Evolutionary conservation across 2,797 vertebrate species (phyloP).

Genomic region (Novumbra hubbsi): DNA sequence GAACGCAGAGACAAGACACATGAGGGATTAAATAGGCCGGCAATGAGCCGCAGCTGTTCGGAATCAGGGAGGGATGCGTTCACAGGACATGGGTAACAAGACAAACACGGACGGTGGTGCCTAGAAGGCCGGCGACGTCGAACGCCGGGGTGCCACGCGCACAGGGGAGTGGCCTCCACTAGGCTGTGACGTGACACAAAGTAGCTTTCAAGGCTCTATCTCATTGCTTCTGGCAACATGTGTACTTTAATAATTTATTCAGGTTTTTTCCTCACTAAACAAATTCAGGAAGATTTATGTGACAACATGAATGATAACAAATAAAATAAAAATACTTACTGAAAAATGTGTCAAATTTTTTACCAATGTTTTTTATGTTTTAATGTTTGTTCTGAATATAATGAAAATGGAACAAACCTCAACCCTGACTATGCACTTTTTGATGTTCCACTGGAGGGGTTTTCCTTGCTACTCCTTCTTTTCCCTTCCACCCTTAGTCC

Average conservation of each 20-base stretch:
- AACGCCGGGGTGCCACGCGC: no score
- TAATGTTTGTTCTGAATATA: background rate
- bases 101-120: no score
- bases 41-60: no score
- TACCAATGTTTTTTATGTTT: no score
- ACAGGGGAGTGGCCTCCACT: no score
- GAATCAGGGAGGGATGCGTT: no score
- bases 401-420: background rate
- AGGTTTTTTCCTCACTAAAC: background rate
- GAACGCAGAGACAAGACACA: no score
- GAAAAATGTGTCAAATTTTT: background rate
- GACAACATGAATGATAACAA: background rate
- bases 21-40: no score
- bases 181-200: no score
- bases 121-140: no score
- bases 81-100: no score
- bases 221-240: background rate
- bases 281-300: background rate
- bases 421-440: conserved; percentile 1
- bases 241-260: background rate
- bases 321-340: background rate
- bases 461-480: conserved; percentile 87
- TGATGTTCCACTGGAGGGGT: conserved; percentile 68
- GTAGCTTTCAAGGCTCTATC: background rate
- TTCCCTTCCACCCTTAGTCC: conserved; percentile 80